phyloP scores from a whole-genome alignment of 2,888 invertebrate species.

The Acronicta leporina region DNA sequence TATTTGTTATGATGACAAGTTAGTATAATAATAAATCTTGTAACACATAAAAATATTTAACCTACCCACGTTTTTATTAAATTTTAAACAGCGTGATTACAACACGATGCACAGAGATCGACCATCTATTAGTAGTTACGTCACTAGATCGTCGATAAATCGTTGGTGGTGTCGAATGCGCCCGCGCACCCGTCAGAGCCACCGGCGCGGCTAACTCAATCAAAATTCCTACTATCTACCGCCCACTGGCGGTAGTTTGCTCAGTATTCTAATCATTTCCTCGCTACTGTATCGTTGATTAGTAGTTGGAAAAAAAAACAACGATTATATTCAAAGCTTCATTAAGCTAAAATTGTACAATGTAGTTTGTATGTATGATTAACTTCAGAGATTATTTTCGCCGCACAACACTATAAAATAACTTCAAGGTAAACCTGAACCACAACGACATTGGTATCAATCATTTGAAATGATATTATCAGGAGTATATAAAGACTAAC shows the following conservation, averaged over 20 bases:
- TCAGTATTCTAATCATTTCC: constrained; percentile 50
- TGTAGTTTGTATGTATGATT: no score
- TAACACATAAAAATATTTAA: constrained; percentile 45
- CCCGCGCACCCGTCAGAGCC: constrained; percentile 45
- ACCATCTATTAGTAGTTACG: constrained; percentile 53
- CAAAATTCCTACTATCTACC: constrained; percentile 67
- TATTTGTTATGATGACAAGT: constrained; percentile 37
- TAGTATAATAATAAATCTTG: constrained; percentile 37
- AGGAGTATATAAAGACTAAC: no score
- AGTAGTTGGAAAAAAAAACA: constrained; percentile 23
- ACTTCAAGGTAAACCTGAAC: no score
- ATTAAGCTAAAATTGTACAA: no score
- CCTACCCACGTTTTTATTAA: constrained; percentile 53
- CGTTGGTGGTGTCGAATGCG: constrained; percentile 55
- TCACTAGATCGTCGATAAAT: constrained; percentile 55
- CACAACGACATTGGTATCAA: no score
- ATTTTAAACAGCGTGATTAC: constrained; percentile 42
- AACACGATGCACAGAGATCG: constrained; percentile 38
- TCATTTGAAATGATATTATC: no score
- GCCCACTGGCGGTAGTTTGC: constrained; percentile 52
- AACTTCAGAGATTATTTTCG: no score
- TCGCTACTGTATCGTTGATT: constrained; percentile 53
- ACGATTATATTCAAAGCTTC: constrained; percentile 3
- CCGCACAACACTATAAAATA: no score
- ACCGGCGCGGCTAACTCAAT: constrained; percentile 67